Conservation (phyloP, 2,113 vertebrate genomes). For the Bostrychus sinensis region DNA sequence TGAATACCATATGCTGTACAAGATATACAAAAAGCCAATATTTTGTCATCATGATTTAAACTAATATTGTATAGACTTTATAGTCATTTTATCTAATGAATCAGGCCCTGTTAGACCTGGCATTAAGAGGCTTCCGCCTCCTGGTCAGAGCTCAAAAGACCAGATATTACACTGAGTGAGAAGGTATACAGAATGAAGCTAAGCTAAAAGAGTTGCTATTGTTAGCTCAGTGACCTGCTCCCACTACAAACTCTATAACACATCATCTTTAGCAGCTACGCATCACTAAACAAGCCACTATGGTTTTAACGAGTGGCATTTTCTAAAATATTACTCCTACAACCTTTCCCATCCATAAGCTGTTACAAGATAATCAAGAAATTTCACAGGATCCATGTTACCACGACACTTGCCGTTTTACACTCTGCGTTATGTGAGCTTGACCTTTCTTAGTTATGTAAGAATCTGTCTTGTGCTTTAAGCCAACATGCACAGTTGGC, state of each 20-base stretch:
- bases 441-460: not conserved
- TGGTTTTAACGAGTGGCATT: not conserved
- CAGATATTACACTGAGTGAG: not conserved
- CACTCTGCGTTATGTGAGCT: not conserved
- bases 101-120: not conserved
- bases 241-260: not conserved
- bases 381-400: not conserved
- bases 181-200: not conserved
- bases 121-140: not conserved
- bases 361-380: slow-evolving; percentile 7
- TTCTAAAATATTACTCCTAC: not conserved
- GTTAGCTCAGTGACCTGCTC: not conserved
- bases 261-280: slow-evolving; percentile 1
- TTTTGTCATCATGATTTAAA: too few species aligned
- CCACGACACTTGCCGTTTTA: not conserved
- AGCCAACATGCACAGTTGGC: slow-evolving; percentile 21
- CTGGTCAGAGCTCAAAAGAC: not conserved
- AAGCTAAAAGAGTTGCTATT: not conserved
- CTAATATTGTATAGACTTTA: too few species aligned
- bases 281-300: not conserved
- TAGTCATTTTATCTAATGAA: too few species aligned
- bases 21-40: too few species aligned
- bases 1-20: not conserved
- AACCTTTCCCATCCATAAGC: not conserved
- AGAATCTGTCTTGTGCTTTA: slow-evolving; percentile 24